Conservation (phyloP, 2,797 vertebrate genomes). For the Sebastes hubbsi region DNA sequence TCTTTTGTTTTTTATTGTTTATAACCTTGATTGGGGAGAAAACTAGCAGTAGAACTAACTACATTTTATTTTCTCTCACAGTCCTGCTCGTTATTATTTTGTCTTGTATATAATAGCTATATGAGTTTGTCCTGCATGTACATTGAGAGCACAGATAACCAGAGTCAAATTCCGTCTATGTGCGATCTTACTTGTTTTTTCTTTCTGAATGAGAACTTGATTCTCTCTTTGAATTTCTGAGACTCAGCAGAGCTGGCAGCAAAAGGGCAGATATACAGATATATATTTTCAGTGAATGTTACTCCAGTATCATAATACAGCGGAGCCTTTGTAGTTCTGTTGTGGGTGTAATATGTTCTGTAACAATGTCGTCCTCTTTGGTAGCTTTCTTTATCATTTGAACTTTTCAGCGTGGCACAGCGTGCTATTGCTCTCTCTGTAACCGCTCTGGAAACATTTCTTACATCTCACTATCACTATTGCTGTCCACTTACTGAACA, state of each 20-base stretch:
- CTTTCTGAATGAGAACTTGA: background rate
- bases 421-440: background rate
- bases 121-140: background rate
- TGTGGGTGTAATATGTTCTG: background rate
- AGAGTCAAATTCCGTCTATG: background rate
- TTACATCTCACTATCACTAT: background rate
- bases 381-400: background rate
- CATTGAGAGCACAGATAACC: background rate
- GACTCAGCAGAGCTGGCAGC: background rate
- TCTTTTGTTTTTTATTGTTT: background rate
- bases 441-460: background rate
- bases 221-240: conserved; percentile 12
- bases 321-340: background rate
- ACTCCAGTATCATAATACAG: background rate
- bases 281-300: background rate
- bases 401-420: conserved; percentile 6
- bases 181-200: background rate
- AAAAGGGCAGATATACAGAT: background rate
- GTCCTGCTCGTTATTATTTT: background rate
- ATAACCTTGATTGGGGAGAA: background rate
- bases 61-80: background rate
- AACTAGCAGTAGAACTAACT: background rate
- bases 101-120: background rate
- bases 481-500: background rate
- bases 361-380: background rate